Evolutionary conservation across 2,888 invertebrate genomes (phyloP).

Genomic region (Macaria notata): DNA sequence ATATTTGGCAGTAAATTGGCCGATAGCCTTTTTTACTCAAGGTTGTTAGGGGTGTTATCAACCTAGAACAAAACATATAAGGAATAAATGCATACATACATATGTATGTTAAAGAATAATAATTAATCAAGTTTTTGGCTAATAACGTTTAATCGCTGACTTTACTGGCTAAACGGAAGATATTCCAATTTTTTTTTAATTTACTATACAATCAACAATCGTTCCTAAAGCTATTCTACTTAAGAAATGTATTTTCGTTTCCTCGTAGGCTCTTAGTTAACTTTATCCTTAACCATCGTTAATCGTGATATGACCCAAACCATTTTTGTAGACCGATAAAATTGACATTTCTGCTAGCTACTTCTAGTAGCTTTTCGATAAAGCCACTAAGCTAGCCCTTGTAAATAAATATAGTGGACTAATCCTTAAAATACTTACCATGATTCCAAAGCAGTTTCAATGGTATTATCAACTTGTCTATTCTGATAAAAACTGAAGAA

Average conservation of each 20-base stretch:
- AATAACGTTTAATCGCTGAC: not conserved
- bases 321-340: no score
- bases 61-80: conserved; percentile 40
- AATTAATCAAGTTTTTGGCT: not conserved
- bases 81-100: not conserved
- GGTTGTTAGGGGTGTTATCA: conserved; percentile 49
- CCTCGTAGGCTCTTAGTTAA: no score
- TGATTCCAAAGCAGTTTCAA: conserved; percentile 52
- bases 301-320: no score
- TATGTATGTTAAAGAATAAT: not conserved
- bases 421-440: conserved; percentile 49
- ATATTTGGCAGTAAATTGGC: conserved; percentile 77
- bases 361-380: no score
- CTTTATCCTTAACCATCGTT: no score
- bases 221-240: no score
- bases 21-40: conserved; percentile 69
- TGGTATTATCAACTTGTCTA: conserved; percentile 62
- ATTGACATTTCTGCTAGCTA: no score
- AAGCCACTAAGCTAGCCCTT: no score
- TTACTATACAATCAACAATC: no score
- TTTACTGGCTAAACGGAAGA: not conserved
- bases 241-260: no score
- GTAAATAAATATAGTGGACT: no score
- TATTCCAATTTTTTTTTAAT: no score
- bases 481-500: conserved; percentile 85